Percentiles rank a stretch among this genome's conserved stretches.
Evolutionary conservation across 2,888 invertebrate genomes (phyloP).

Genomic region (Drosophila flavopinicola): DNA sequence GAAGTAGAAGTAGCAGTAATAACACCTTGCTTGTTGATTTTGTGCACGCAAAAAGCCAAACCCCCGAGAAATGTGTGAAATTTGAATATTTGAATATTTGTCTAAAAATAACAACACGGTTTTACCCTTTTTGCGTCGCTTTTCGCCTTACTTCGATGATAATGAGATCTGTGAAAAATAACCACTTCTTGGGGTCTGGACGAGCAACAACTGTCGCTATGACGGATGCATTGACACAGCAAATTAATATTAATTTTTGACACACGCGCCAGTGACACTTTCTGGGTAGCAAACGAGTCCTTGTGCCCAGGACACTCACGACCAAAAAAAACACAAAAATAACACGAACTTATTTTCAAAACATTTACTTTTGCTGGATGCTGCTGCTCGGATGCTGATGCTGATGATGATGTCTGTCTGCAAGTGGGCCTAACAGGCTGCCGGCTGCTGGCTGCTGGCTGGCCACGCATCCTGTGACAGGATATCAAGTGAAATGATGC

Average conservation of each 20-base stretch:
- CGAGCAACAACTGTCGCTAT: slow-evolving; percentile 54
- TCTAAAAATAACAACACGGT: slow-evolving; percentile 10
- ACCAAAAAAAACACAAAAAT: slow-evolving; percentile 50
- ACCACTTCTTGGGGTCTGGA: slow-evolving; percentile 58
- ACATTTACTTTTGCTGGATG: slow-evolving; percentile 69
- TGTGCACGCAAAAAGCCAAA: slow-evolving; percentile 28
- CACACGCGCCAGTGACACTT: slow-evolving; percentile 80
- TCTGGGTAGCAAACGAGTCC: slow-evolving; percentile 24
- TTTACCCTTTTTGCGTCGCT: slow-evolving; percentile 39
- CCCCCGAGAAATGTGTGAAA: slow-evolving; percentile 37
- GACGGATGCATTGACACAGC: slow-evolving; percentile 80
- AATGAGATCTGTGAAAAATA: slow-evolving; percentile 66
- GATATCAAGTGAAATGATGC: slow-evolving; percentile 81
- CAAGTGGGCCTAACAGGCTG: slow-evolving; percentile 14
- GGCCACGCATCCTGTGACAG: slow-evolving; percentile 68
- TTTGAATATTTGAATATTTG: slow-evolving; percentile 48
- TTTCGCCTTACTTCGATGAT: slow-evolving; percentile 55
- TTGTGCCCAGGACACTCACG: slow-evolving; percentile 10
- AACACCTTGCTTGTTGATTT: slow-evolving; percentile 2
- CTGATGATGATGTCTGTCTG: slow-evolving; percentile 56
- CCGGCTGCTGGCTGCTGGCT: slow-evolving; percentile 14
- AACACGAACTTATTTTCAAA: slow-evolving; percentile 78
- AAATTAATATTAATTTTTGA: slow-evolving; percentile 83
- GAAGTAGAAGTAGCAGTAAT: too few relatives aligned
- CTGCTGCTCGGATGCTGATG: slow-evolving; percentile 27